Evolutionary conservation across 2,888 invertebrate species (phyloP), one percentile per base, ranked within the genome.

Genomic region (Cephalotes varians): DNA sequence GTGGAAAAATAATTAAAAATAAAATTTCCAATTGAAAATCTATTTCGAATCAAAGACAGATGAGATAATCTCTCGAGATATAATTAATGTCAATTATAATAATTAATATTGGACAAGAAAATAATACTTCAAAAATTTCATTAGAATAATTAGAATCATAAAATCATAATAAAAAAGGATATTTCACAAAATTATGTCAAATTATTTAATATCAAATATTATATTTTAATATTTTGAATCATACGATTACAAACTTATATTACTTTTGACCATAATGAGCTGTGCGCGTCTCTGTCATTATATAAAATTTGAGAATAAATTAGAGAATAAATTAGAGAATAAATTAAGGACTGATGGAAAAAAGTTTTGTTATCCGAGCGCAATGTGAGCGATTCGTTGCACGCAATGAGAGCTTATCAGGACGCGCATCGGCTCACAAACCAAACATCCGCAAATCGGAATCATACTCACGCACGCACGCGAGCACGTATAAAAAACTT

Each of bases 361-460:
- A 37, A 44, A 79, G 15, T 69, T 56, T 69, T 34, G 34, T 67
- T 80, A 73, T 64, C 28, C 25, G 21, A 18, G 37, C 25, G 40
- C 37, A 58, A 62, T 28, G 54, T 44, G 18, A 73, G 28, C 60
- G 44, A 64, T 69, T 79, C 34, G 40, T 44, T 67, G 69, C 58
- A 82, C 40, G 58, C 65, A 58, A 80, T 64, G 62, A 62, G 51
- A 72, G 44, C 44, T 80, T 79, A 64, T 71, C 69, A 62, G 62
- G 62, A 77, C 65, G 64, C 54, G 64, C 79, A 71, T 51, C 65
- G 51, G 49, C 15, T 71, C 44, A 80, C 80, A 72, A 81, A 15
- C 74, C 62, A 81, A 81, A 83, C 64, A 74, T 69, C 60, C 73
- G 64, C 54, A 77, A 82, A 62, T 77, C 77, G 67, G 69, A 77